These are phyloP conservation scores for Tarsius wallacei DNA, from an alignment of 2,797 vertebrate species.

Conservation along the genomic window DNA sequence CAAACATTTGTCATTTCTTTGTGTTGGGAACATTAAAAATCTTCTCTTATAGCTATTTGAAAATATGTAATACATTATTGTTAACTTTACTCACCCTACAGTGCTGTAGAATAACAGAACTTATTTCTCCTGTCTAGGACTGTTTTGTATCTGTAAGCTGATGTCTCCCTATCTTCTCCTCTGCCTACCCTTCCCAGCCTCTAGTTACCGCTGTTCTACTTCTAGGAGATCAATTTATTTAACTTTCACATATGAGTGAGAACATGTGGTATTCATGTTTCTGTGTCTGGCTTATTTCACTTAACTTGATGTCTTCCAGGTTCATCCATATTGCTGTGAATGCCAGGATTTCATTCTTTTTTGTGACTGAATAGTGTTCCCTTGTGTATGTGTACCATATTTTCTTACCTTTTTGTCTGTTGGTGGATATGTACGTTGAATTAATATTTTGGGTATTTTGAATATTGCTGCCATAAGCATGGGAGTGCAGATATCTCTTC, in stretches of 20 bases:
- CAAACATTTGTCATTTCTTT: constrained; percentile 1
- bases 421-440: background rate
- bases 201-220: background rate
- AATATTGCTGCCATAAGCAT: background rate
- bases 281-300: background rate
- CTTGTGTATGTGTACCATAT: background rate
- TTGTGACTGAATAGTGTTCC: background rate
- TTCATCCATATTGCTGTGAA: background rate
- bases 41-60: background rate
- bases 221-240: background rate
- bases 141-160: background rate
- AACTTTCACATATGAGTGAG: background rate
- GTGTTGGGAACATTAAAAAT: background rate
- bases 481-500: background rate
- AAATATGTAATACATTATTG: background rate
- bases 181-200: background rate
- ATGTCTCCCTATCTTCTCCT: background rate
- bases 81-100: background rate
- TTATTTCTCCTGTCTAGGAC: background rate
- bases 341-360: background rate
- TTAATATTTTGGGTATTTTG: background rate
- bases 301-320: background rate
- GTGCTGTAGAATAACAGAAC: too few species aligned
- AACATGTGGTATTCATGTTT: background rate
- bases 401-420: background rate